These are phyloP conservation scores for Pygoscelis antarcticus DNA, from an alignment of 2,113 vertebrate genomes.

Conservation along the genomic window DNA sequence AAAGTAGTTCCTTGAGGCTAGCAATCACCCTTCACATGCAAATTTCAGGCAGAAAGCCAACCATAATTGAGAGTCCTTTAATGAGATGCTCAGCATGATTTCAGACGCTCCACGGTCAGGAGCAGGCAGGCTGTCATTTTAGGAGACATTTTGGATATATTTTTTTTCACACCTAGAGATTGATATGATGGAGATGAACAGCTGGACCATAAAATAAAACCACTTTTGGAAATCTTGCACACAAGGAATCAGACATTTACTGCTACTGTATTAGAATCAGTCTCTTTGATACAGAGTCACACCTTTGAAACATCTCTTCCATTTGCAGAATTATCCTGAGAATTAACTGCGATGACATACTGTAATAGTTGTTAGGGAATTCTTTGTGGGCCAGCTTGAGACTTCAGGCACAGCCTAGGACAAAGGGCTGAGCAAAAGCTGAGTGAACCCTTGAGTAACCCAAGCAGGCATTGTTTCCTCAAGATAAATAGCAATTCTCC, in stretches of 20 bases:
- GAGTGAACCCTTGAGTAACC: background rate
- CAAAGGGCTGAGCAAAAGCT: background rate
- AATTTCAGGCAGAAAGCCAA: conserved; percentile 4
- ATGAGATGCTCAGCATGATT: conserved; percentile 31
- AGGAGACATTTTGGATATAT: background rate
- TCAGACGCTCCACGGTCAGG: background rate
- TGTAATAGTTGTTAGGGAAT: background rate
- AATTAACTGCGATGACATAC: background rate
- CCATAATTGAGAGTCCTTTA: conserved; percentile 30
- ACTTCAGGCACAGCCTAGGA: background rate
- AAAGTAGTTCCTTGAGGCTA: background rate
- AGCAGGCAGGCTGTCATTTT: background rate
- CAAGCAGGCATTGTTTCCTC: background rate
- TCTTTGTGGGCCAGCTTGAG: background rate
- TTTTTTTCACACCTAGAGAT: background rate
- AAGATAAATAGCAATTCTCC: background rate
- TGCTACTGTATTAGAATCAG: background rate
- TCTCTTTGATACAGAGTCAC: background rate
- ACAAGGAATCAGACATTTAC: background rate
- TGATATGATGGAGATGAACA: background rate
- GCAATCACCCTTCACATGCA: background rate
- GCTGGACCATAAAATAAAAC: background rate
- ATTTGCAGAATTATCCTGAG: background rate
- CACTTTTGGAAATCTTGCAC: background rate
- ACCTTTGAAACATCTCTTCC: background rate